These are phyloP conservation scores for Drosophila cardini DNA, from an alignment of 1,140 invertebrate species.

Conservation along the genomic window DNA sequence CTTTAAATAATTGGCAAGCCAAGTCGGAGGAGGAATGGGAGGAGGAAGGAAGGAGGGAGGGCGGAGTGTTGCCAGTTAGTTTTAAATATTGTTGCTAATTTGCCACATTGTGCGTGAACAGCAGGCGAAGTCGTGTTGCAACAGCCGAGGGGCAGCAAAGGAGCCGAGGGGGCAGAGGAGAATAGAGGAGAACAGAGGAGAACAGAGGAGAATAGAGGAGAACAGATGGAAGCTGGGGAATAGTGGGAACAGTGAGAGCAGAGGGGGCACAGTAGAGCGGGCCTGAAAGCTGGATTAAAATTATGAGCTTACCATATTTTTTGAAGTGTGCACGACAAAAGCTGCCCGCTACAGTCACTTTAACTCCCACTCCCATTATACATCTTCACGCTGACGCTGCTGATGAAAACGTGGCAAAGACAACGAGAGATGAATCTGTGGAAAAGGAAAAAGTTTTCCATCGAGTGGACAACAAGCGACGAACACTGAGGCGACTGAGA, in stretches of 20 bases:
- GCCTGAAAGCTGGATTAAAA: constrained; percentile 75
- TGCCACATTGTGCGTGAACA: constrained; percentile 77
- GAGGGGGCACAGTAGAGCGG: not conserved
- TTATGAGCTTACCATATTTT: constrained; percentile 80
- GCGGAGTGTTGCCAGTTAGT: constrained; percentile 65
- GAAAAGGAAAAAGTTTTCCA: constrained; percentile 26
- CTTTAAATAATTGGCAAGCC: constrained; percentile 77
- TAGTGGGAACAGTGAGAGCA: not conserved
- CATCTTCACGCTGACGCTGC: constrained; percentile 45
- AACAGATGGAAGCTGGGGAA: not conserved
- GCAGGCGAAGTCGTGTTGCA: constrained; percentile 15
- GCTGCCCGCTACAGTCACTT: not conserved
- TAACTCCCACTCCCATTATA: not conserved
- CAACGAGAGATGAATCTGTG: constrained; percentile 4
- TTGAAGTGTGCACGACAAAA: constrained; percentile 66
- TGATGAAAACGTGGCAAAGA: constrained; percentile 29
- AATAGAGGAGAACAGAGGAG: not conserved
- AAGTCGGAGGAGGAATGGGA: not conserved
- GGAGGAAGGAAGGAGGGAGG: constrained; percentile 9
- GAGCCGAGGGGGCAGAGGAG: too few relatives aligned
- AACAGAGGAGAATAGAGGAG: not conserved
- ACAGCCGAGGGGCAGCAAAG: not conserved
- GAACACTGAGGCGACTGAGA: not conserved
- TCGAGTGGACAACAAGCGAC: constrained; percentile 41
- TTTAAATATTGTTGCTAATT: constrained; percentile 83